Conservation (phyloP, 2,797 vertebrate species). For the Sus cebifrons region DNA sequence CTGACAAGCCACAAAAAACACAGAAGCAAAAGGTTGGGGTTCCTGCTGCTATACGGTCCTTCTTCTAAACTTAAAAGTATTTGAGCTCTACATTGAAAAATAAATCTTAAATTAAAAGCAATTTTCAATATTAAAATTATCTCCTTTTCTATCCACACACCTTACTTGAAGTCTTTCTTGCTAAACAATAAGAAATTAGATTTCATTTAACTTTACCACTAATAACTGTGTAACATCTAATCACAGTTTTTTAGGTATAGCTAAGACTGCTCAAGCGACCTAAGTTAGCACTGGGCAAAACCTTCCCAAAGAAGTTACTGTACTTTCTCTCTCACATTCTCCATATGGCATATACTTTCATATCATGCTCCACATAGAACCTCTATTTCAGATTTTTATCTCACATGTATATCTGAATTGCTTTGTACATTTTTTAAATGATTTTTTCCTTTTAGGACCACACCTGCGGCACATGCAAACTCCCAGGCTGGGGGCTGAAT, state of each 20-base stretch:
- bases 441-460: no score
- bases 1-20: slow-evolving; percentile 1
- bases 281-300: slow-evolving; percentile 50
- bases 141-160: slow-evolving; percentile 18
- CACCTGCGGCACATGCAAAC: no score
- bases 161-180: slow-evolving; percentile 50
- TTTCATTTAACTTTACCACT: slow-evolving; percentile 49
- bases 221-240: neutral
- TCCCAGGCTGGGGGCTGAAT: no score
- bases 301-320: neutral
- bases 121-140: slow-evolving; percentile 53
- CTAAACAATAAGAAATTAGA: slow-evolving; percentile 9
- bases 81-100: slow-evolving; percentile 29
- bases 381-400: slow-evolving; percentile 42
- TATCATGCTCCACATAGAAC: neutral
- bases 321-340: neutral
- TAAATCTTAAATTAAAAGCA: slow-evolving; percentile 48
- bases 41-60: neutral
- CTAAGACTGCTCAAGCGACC: slow-evolving; percentile 26
- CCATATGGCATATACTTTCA: neutral
- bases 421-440: slow-evolving; percentile 5
- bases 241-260: neutral
- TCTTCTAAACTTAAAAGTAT: slow-evolving; percentile 46
- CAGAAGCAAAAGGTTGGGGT: neutral
- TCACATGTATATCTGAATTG: neutral